Conservation (phyloP, 1,140 invertebrate species). For the Zaprionus camerounensis region DNA sequence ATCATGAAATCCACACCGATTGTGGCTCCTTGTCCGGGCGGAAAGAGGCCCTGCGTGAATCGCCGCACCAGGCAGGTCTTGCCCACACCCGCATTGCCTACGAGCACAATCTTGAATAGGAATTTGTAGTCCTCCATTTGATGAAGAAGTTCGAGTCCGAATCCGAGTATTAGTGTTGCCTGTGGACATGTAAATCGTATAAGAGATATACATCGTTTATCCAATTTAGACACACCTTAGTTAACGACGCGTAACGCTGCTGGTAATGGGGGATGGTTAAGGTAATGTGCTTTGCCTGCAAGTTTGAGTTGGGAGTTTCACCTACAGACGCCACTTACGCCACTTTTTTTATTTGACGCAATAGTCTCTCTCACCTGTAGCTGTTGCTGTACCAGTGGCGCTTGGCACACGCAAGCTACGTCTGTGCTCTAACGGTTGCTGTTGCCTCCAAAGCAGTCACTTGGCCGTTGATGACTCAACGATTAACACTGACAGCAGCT, state of each 20-base stretch:
- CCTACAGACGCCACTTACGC: conserved; percentile 52
- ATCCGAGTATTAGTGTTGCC: not conserved
- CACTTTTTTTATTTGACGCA: conserved; percentile 49
- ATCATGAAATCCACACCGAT: conserved; percentile 99
- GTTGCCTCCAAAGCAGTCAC: conserved; percentile 46
- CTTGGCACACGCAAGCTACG: conserved; percentile 37
- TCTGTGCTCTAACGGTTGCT: conserved; percentile 42
- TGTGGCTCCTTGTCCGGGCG: conserved; percentile 98
- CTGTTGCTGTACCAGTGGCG: conserved; percentile 25
- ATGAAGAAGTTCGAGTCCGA: not conserved
- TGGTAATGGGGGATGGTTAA: conserved; percentile 36
- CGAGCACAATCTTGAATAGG: conserved; percentile 98
- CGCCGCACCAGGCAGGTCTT: conserved; percentile 96
- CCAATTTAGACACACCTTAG: conserved; percentile 70
- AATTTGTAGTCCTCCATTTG: conserved; percentile 99
- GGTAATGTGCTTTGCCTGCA: conserved; percentile 29
- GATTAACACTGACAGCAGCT: conserved; percentile 49
- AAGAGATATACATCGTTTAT: conserved; percentile 29
- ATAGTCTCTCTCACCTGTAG: conserved; percentile 56
- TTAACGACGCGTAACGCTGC: conserved; percentile 69
- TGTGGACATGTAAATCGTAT: conserved; percentile 8
- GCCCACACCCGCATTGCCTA: conserved; percentile 97
- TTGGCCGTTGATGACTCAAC: conserved; percentile 70
- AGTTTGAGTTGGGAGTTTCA: conserved; percentile 35
- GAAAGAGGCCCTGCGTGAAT: conserved; percentile 96